A percentile compares a stretch with the other conserved stretches of the same genome.
These are phyloP conservation scores for Lanius ludovicianus DNA, from an alignment of 2,113 vertebrate genomes.

Conservation along the genomic window DNA sequence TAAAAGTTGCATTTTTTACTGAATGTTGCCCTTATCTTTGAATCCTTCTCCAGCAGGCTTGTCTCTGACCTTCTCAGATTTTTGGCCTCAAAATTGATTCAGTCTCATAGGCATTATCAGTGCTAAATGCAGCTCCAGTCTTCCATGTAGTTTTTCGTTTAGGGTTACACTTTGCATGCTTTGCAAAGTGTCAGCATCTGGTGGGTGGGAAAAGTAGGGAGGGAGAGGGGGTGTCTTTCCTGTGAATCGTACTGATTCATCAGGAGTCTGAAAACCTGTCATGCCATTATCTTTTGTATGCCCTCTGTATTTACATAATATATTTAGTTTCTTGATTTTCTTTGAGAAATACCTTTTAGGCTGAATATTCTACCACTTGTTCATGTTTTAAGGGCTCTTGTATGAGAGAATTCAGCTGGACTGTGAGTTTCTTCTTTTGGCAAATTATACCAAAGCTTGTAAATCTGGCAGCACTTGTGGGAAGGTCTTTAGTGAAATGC, in stretches of 20 bases:
- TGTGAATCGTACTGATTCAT: not conserved
- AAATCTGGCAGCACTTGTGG: slow-evolving; percentile 23
- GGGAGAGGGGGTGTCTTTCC: not conserved
- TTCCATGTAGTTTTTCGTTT: not conserved
- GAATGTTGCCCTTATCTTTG: not conserved
- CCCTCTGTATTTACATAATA: not conserved
- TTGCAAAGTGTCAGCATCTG: not conserved
- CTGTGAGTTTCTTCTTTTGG: slow-evolving; percentile 28
- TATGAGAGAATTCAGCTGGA: not conserved
- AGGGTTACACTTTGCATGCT: not conserved
- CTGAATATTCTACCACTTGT: not conserved
- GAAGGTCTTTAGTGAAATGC: slow-evolving; percentile 14
- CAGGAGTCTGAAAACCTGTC: not conserved
- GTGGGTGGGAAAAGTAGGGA: not conserved
- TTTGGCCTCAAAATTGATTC: not conserved
- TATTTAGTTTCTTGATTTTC: not conserved
- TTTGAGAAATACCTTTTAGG: not conserved
- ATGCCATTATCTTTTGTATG: not conserved
- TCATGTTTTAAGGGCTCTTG: not conserved
- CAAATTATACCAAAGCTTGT: not conserved
- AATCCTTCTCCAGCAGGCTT: not conserved
- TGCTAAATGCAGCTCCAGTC: not conserved
- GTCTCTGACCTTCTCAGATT: not conserved
- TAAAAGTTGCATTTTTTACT: not conserved
- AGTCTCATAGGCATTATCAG: not conserved